These are phyloP conservation scores for Phoebastria nigripes DNA, from an alignment of 2,797 vertebrate genomes.

Conservation along the genomic window DNA sequence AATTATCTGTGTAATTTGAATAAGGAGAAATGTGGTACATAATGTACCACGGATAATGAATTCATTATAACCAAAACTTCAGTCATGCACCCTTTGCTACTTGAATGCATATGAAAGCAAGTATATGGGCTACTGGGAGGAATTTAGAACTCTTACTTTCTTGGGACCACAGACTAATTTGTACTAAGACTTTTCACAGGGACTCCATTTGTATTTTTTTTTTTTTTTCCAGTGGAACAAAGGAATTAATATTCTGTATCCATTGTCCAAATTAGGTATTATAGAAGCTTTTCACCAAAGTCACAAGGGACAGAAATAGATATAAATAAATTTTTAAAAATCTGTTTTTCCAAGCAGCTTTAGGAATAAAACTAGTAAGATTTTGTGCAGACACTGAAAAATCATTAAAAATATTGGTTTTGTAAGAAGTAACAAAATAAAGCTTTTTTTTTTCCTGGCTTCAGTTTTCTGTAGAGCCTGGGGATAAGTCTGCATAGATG, in stretches of 20 bases:
- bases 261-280: not conserved
- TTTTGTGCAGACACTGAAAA: not conserved
- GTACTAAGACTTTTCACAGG: not conserved
- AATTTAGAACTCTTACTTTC: not conserved
- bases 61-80: not conserved
- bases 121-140: not conserved
- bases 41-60: not conserved
- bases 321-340: not conserved
- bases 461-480: not conserved
- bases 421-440: not conserved
- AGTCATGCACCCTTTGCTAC: not conserved
- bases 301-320: not conserved
- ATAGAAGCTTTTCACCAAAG: not conserved
- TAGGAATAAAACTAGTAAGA: not conserved
- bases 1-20: not conserved
- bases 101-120: not conserved
- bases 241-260: not conserved
- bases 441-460: not conserved
- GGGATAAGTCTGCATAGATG: not conserved
- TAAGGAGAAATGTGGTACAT: not conserved
- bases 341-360: not conserved
- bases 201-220: not conserved
- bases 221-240: not conserved
- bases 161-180: not conserved
- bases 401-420: not conserved